These are phyloP conservation scores for Ashinkailepas kermadecensis DNA, from an alignment of 2,888 invertebrate species.

Conservation along the genomic window DNA sequence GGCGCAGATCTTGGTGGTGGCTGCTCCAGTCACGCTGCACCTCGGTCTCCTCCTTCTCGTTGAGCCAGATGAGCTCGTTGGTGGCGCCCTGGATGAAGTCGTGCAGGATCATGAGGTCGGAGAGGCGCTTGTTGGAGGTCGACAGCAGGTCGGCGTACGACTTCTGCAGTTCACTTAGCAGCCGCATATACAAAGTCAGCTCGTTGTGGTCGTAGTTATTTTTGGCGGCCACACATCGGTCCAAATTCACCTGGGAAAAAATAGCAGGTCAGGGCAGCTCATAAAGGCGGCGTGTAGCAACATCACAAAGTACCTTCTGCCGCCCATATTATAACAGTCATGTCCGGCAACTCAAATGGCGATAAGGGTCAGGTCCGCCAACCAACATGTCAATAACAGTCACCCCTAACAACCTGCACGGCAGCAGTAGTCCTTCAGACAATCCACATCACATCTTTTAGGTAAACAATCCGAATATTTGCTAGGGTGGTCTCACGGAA, in stretches of 20 bases:
- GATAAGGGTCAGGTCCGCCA: too few species aligned
- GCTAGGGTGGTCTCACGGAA: too few species aligned
- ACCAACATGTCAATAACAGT: too few species aligned
- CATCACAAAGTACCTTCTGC: too few species aligned
- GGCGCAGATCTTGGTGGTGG: constrained; percentile 80
- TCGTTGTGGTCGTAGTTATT: constrained; percentile 84
- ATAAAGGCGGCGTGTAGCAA: too few species aligned
- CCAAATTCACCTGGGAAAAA: constrained; percentile 54
- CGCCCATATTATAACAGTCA: too few species aligned
- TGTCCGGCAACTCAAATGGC: too few species aligned
- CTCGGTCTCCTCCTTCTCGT: constrained; percentile 92
- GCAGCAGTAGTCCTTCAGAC: too few species aligned
- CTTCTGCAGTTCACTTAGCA: constrained; percentile 84
- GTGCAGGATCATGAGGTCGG: constrained; percentile 83
- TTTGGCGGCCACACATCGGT: constrained; percentile 73
- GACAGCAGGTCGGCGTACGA: constrained; percentile 83
- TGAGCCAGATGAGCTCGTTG: constrained; percentile 92
- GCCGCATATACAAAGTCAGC: constrained; percentile 79
- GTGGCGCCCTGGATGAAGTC: constrained; percentile 70
- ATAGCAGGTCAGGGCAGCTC: too few species aligned
- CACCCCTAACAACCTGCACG: too few species aligned
- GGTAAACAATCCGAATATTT: too few species aligned
- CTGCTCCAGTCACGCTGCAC: constrained; percentile 95
- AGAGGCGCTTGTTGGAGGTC: constrained; percentile 72
- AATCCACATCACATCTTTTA: too few species aligned